phyloP scores from a whole-genome alignment of 2,113 vertebrate genomes.

The Leiothrix lutea region DNA sequence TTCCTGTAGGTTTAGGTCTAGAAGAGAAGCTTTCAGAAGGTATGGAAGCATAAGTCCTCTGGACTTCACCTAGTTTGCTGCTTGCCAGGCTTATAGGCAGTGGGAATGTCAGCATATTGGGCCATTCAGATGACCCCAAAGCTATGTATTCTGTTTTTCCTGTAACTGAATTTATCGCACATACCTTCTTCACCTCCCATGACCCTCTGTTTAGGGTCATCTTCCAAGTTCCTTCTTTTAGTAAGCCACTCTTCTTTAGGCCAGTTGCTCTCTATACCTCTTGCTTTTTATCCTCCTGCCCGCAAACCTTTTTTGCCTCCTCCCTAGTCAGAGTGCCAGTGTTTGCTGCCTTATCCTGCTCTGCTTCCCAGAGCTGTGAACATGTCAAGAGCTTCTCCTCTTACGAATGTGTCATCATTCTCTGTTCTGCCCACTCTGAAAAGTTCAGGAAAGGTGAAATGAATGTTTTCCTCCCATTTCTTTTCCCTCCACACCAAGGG shows the following conservation, averaged over 20 bases:
- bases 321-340: not conserved
- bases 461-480: not conserved
- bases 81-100: not conserved
- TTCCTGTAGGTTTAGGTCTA: not conserved
- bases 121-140: not conserved
- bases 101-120: not conserved
- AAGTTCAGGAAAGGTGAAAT: not conserved
- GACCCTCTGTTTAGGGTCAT: not conserved
- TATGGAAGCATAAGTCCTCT: not conserved
- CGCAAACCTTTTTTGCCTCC: not conserved
- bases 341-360: not conserved
- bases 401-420: not conserved
- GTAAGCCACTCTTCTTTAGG: not conserved
- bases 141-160: not conserved
- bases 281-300: not conserved
- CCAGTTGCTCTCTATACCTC: not conserved
- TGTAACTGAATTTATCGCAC: not conserved
- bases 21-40: not conserved
- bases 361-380: not conserved
- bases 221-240: not conserved
- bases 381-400: not conserved
- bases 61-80: not conserved
- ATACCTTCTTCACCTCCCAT: not conserved
- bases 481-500: not conserved
- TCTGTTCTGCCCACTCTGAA: not conserved